Conservation (phyloP, 2,113 vertebrate genomes). For the Pygoscelis antarcticus region DNA sequence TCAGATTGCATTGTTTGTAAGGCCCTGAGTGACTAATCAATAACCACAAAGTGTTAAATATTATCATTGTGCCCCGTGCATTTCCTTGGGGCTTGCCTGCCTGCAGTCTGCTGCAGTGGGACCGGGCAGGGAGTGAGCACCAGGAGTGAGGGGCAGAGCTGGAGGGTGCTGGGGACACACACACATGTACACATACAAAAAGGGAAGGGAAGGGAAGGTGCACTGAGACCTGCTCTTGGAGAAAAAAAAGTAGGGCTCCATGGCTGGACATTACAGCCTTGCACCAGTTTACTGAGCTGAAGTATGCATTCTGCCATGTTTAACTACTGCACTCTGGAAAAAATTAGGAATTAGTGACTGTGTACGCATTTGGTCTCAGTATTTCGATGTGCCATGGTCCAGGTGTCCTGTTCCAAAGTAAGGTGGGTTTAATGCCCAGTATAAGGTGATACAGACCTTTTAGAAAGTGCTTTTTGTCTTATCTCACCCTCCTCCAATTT, state of each 20-base stretch:
- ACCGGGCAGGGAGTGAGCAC: neutral
- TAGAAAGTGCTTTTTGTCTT: neutral
- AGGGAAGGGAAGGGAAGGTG: neutral
- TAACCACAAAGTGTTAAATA: neutral
- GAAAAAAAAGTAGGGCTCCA: neutral
- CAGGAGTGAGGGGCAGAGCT: neutral
- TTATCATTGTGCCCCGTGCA: fast-evolving
- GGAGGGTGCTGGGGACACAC: neutral
- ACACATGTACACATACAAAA: fast-evolving
- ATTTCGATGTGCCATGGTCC: no score
- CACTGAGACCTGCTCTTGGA: neutral
- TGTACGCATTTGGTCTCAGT: neutral
- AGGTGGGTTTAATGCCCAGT: neutral
- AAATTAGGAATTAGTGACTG: neutral
- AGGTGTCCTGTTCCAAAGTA: neutral
- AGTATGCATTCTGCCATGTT: neutral
- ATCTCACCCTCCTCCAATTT: neutral
- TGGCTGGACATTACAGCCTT: neutral
- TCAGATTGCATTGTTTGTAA: neutral
- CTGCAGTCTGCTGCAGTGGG: neutral
- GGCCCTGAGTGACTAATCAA: neutral
- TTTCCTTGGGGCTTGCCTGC: neutral
- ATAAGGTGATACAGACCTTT: neutral
- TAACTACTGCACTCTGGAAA: neutral
- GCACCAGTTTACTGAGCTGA: neutral